These are phyloP conservation scores for Probosciger aterrimus DNA, from an alignment of 2,113 vertebrate species.

Conservation along the genomic window DNA sequence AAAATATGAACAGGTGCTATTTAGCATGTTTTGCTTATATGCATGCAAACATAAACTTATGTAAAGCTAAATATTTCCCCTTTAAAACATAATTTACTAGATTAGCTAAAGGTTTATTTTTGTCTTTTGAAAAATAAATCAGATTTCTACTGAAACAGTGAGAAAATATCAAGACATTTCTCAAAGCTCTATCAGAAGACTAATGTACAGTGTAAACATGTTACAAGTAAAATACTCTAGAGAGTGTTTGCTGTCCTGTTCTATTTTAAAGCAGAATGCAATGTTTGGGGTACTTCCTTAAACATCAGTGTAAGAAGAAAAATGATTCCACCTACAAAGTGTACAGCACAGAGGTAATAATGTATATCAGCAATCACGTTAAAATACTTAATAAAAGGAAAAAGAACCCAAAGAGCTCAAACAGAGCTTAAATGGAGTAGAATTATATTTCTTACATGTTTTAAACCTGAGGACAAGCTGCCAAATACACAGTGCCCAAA, in stretches of 20 bases:
- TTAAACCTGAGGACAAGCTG: slow-evolving; percentile 1
- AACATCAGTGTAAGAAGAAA: neutral
- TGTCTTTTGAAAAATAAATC: neutral
- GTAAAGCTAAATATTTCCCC: neutral
- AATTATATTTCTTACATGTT: slow-evolving; percentile 39
- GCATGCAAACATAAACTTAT: neutral
- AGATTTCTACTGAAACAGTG: neutral
- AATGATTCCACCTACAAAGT: neutral
- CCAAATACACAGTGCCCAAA: slow-evolving; percentile 32
- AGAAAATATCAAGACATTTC: neutral
- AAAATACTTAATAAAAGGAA: neutral
- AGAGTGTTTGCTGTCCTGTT: neutral
- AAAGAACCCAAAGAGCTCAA: neutral
- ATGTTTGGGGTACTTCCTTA: neutral
- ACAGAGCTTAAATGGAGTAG: neutral
- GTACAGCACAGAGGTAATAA: neutral
- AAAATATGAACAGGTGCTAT: neutral
- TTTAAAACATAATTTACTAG: neutral
- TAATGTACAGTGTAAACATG: neutral
- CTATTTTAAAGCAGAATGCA: neutral
- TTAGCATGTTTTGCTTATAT: neutral
- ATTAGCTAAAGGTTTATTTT: neutral
- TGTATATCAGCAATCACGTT: neutral
- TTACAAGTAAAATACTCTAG: neutral
- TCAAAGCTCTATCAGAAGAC: neutral